phyloP scores from a whole-genome alignment of 2,888 invertebrate species.

The Callinectes sapidus region DNA sequence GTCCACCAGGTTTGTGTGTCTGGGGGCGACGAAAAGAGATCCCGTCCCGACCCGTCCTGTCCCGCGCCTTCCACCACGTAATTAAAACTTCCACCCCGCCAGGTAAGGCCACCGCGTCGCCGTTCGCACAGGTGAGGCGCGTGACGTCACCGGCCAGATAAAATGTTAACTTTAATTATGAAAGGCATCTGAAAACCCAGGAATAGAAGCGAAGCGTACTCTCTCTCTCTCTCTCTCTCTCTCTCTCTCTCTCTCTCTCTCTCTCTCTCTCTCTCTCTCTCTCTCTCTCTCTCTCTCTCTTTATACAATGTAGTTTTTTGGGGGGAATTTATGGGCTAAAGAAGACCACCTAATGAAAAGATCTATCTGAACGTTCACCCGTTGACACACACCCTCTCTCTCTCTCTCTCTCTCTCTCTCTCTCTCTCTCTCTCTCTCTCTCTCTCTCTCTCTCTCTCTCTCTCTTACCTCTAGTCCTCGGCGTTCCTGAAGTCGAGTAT shows the following conservation, averaged over 20 bases:
- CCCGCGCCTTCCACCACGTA: not conserved
- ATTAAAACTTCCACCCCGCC: constrained; percentile 2
- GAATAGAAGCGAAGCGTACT: not conserved
- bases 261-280: constrained; percentile 28
- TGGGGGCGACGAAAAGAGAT: not conserved
- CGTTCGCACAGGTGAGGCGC: constrained; percentile 30
- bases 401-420: not conserved
- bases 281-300: constrained; percentile 1
- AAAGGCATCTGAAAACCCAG: not conserved
- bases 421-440: constrained; percentile 1
- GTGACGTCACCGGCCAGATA: constrained; percentile 1
- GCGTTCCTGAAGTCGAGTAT: not conserved
- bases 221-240: constrained; percentile 42
- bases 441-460: not conserved
- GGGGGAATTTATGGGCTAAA: too few species aligned
- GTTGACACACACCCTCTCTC: not conserved
- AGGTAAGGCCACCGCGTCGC: not conserved
- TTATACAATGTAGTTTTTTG: too few species aligned
- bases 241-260: constrained; percentile 44
- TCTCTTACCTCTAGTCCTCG: not conserved
- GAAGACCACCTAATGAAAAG: too few species aligned
- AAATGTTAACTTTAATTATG: constrained; percentile 31
- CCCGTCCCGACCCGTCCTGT: not conserved
- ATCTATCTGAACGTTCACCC: not conserved
- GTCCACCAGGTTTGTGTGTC: not conserved